These are phyloP conservation scores for Vollenhovia emeryi DNA, from an alignment of 1,140 invertebrate species.

Conservation along the genomic window DNA sequence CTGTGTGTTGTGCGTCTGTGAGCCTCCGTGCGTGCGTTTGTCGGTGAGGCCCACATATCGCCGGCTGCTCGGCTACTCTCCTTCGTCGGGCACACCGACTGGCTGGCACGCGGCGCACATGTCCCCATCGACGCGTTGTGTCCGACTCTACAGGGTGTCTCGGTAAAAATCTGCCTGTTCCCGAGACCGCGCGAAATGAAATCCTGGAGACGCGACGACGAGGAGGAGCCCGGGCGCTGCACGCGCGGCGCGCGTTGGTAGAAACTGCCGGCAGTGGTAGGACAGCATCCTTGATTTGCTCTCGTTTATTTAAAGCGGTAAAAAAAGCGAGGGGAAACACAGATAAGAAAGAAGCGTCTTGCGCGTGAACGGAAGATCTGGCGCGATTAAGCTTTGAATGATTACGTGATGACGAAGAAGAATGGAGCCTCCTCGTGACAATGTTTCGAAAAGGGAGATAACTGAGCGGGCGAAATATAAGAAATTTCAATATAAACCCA, in stretches of 20 bases:
- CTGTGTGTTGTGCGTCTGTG: not conserved
- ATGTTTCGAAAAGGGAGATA: not conserved
- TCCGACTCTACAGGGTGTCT: slow-evolving; percentile 43
- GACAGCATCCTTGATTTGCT: not conserved
- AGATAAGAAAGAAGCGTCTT: too few relatives aligned
- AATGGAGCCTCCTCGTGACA: too few relatives aligned
- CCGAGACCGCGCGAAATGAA: not conserved
- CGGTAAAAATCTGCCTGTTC: not conserved
- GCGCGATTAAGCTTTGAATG: not conserved
- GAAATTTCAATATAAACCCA: too few relatives aligned
- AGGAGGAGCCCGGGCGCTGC: too few relatives aligned
- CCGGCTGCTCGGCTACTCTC: slow-evolving; percentile 39
- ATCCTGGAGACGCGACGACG: too few relatives aligned
- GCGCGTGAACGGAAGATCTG: too few relatives aligned
- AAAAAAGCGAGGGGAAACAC: not conserved
- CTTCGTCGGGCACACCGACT: slow-evolving; percentile 10
- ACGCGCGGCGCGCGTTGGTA: not conserved
- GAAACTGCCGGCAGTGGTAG: not conserved
- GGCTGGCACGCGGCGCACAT: slow-evolving; percentile 41
- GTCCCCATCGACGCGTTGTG: slow-evolving; percentile 13
- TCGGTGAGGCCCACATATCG: slow-evolving; percentile 47
- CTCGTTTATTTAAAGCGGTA: not conserved
- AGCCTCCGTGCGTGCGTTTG: too few relatives aligned
- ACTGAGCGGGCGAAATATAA: too few relatives aligned
- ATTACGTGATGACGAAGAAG: not conserved